Evolutionary conservation across 2,113 vertebrate species (phyloP), one percentile per base, ranked within the genome.

Genomic region (Syrmaticus mikado): DNA sequence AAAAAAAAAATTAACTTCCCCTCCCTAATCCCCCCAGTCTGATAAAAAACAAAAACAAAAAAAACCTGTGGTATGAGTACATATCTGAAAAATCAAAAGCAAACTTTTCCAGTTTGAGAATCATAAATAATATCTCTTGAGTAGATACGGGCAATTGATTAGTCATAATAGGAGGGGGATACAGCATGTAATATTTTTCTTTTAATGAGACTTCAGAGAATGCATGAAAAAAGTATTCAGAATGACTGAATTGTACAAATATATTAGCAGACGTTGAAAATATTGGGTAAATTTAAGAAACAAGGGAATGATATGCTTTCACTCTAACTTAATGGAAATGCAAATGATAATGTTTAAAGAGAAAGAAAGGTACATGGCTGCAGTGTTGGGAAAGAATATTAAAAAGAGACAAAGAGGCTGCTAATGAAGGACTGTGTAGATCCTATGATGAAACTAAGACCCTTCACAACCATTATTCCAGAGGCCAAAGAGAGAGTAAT

Each of bases 231-330:
- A 94, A 55, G 57, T 95, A 65, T 89, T 92, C 88, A 50, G 74
- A 91, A 41, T 77, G 67, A 94, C 89, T 87, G 43, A 93, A 72
- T 55, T 92, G 81, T 87, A 87, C 61, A 95, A 94, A 93, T 83
- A 78, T 25, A 83, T 91, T 83, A 93, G 73, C 61, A 92, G 72
- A 79, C 84, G 15, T 58, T 93, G 87, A 78, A 96, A 96, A 91
- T 73, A 64, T 10, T 84, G 74, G 43, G 50, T 72, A 84, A 89
- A 85, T 95, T 85, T 92, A 90, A 68, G 90, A 93, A 95, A 82
- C 34, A 74, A 84, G 82, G 87, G 67, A 93, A 89, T 77, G 1
- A 85, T 72, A 89, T 64, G 80, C 52, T 94, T 96, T 94, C 89
- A 85, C n/a, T 83, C 41, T 60, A 78, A 94, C 87, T 94, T 83